A percentile compares a stretch with the other conserved stretches of the same genome.
phyloP scores from a whole-genome alignment of 2,113 vertebrate genomes.

The Aepyceros melampus region DNA sequence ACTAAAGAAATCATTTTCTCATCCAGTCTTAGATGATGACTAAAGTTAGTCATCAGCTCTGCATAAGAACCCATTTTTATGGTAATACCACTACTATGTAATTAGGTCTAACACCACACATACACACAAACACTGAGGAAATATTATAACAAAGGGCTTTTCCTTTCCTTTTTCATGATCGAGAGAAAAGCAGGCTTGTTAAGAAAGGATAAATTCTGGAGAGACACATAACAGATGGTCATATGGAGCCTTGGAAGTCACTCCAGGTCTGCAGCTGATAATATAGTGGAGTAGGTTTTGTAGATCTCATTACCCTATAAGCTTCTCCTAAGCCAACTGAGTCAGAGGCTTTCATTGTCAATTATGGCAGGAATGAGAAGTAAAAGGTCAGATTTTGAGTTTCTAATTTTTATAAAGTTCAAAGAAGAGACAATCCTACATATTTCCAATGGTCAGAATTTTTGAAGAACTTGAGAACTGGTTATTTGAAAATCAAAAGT shows the following conservation, averaged over 20 bases:
- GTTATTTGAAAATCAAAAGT: neutral
- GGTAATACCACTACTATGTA: neutral
- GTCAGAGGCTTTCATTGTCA: neutral
- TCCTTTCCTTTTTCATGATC: neutral
- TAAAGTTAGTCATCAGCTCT: neutral
- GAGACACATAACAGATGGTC: neutral
- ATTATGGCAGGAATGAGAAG: neutral
- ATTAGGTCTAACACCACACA: neutral
- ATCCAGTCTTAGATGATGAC: neutral
- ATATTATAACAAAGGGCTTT: neutral
- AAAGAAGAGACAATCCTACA: neutral
- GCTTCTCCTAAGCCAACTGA: neutral
- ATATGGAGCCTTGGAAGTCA: neutral
- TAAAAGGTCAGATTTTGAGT: neutral
- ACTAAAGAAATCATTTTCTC: neutral
- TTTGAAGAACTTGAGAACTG: constrained; percentile 10
- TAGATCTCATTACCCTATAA: neutral
- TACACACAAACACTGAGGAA: neutral
- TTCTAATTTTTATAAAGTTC: neutral
- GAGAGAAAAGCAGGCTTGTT: neutral
- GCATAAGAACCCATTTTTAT: neutral
- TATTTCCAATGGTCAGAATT: neutral
- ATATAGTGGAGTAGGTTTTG: neutral
- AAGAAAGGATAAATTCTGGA: neutral
- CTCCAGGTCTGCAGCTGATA: neutral